Percentiles rank a stretch among this genome's conserved stretches.
Conservation (phyloP, 2,888 invertebrate species). For the Temnothorax rugatulus region DNA sequence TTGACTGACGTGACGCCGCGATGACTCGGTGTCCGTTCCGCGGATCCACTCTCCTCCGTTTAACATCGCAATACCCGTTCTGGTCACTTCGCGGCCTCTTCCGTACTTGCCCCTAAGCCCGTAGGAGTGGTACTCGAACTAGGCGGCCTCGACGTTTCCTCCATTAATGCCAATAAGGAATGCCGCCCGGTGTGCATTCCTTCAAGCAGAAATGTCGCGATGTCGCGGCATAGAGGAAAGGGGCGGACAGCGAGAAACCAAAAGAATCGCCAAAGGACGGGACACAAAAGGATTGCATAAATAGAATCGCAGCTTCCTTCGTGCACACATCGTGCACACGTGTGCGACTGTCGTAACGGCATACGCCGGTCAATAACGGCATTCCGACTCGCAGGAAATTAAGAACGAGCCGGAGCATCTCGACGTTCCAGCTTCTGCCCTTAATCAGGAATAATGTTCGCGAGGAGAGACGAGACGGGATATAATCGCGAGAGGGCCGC, state of each 20-base stretch:
- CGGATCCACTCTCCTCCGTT: slow-evolving; percentile 33
- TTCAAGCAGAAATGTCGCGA: slow-evolving; percentile 69
- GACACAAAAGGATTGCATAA: slow-evolving; percentile 61
- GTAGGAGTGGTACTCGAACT: slow-evolving; percentile 80
- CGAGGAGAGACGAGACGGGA: background rate
- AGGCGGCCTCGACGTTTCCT: slow-evolving; percentile 80
- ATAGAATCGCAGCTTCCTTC: slow-evolving; percentile 34
- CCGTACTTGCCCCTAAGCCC: slow-evolving; percentile 71
- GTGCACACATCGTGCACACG: background rate
- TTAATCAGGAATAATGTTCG: slow-evolving; percentile 28
- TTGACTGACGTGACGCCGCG: slow-evolving; percentile 15
- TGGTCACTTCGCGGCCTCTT: slow-evolving; percentile 65
- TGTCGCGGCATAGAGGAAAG: slow-evolving; percentile 45
- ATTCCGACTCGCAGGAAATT: slow-evolving; percentile 33
- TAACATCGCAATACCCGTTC: slow-evolving; percentile 47
- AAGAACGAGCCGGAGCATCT: slow-evolving; percentile 3
- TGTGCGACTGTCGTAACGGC: slow-evolving; percentile 31
- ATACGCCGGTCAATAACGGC: slow-evolving; percentile 36
- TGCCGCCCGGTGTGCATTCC: slow-evolving; percentile 73
- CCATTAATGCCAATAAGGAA: slow-evolving; percentile 78
- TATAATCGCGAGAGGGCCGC: background rate
- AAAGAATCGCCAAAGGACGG: slow-evolving; percentile 40
- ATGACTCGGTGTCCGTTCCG: background rate
- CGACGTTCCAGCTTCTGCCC: slow-evolving; percentile 16
- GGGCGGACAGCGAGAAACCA: slow-evolving; percentile 16